phyloP scores from a whole-genome alignment of 2,113 vertebrate genomes.

The Pipa parva region DNA sequence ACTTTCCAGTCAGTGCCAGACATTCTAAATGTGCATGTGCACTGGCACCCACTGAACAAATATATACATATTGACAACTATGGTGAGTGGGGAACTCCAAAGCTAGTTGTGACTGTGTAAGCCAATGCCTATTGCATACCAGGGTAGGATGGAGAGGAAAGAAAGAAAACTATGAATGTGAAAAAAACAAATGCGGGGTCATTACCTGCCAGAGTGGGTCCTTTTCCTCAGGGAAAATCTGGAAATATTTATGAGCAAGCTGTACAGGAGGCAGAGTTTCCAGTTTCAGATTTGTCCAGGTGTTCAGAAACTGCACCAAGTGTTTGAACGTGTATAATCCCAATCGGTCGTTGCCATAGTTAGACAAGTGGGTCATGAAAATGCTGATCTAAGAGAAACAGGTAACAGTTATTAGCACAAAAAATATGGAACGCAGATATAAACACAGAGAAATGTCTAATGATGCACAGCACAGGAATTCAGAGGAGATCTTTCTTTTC shows the following conservation, averaged over 20 bases:
- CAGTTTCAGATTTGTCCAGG: slow-evolving; percentile 91
- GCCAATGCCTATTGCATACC: no score
- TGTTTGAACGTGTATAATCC: slow-evolving; percentile 95
- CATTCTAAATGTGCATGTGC: no score
- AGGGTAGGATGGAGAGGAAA: no score
- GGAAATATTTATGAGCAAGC: slow-evolving; percentile 94
- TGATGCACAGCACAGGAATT: neutral
- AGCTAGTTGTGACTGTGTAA: no score
- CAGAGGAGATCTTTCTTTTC: no score
- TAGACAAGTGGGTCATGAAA: slow-evolving; percentile 98
- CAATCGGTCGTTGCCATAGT: slow-evolving; percentile 93
- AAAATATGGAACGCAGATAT: neutral
- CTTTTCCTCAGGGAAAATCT: slow-evolving; percentile 92
- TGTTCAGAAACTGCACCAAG: slow-evolving; percentile 84
- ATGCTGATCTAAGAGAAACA: slow-evolving; percentile 83
- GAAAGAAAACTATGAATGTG: no score
- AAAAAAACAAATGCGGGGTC: neutral
- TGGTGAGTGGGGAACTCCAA: no score
- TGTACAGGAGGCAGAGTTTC: slow-evolving; percentile 88
- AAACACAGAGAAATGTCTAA: neutral
- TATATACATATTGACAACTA: no score
- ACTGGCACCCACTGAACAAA: no score
- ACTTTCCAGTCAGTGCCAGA: no score
- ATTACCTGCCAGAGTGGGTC: slow-evolving; percentile 95
- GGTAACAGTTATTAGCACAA: neutral